Evolutionary conservation across 2,888 invertebrate genomes (phyloP).

Genomic region (Monochamus alternatus): DNA sequence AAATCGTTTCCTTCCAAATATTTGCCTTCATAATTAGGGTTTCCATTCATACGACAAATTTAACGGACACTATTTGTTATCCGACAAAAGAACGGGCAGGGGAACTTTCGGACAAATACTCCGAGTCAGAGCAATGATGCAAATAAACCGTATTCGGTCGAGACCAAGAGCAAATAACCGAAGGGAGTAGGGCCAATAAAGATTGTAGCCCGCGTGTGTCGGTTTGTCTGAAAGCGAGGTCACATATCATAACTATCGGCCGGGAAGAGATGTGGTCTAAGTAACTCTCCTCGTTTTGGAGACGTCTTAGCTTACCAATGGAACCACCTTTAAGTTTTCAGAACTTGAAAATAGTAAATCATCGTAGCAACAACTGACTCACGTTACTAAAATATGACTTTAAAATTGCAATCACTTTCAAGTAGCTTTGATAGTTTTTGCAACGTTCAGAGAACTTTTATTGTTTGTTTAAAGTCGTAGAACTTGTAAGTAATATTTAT

Average conservation of each 20-base stretch:
- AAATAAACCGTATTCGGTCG: conserved; percentile 14
- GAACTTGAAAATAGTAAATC: too few relatives aligned
- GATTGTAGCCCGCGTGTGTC: conserved; percentile 14
- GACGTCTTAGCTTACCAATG: too few relatives aligned
- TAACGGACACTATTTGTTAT: conserved; percentile 9
- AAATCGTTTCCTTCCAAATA: conserved; percentile 2
- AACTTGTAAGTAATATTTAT: too few relatives aligned
- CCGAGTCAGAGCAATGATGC: conserved; percentile 15
- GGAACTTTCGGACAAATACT: conserved; percentile 11
- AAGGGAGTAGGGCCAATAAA: conserved; percentile 5
- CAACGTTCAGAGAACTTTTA: too few relatives aligned
- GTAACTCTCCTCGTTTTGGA: too few relatives aligned
- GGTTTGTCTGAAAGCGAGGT: conserved; percentile 21
- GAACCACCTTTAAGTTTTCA: too few relatives aligned
- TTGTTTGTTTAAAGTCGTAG: too few relatives aligned
- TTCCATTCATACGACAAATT: background rate
- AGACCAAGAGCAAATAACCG: background rate
- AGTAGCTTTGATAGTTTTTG: too few relatives aligned
- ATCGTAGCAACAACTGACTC: too few relatives aligned
- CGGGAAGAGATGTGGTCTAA: conserved; percentile 27
- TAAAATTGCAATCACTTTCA: too few relatives aligned
- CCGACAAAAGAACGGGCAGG: conserved; percentile 6
- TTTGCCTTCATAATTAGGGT: conserved; percentile 14
- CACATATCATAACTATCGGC: conserved; percentile 34
- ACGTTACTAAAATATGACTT: too few relatives aligned